Conservation (phyloP, 2,888 invertebrate genomes). For the Drosophila greeni region DNA sequence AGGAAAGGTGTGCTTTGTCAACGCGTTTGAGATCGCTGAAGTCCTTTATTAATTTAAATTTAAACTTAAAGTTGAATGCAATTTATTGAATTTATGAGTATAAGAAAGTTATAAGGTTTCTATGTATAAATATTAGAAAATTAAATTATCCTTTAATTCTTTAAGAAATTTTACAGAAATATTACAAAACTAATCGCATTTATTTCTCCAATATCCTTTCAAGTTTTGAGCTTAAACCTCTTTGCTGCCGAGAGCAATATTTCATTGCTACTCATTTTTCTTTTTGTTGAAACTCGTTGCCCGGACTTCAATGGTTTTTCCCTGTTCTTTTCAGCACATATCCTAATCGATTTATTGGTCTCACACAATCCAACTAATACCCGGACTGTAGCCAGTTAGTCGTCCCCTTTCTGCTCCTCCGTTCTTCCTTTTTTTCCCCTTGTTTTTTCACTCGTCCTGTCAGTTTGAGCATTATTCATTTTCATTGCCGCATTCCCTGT, state of each 20-base stretch:
- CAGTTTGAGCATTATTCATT: constrained; percentile 57
- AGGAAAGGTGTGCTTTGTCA: constrained; percentile 25
- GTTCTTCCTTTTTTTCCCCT: neutral
- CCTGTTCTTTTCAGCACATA: constrained; percentile 27
- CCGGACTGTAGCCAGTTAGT: constrained; percentile 25
- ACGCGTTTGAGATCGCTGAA: neutral
- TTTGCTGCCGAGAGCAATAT: constrained; percentile 15
- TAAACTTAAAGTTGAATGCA: neutral
- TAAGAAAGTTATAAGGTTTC: too few species aligned
- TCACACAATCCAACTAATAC: constrained; percentile 47
- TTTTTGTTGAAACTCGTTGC: constrained; percentile 12
- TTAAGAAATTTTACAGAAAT: neutral
- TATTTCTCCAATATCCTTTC: neutral
- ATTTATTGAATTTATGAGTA: too few species aligned
- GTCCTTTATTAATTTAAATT: neutral
- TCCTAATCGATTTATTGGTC: constrained; percentile 62
- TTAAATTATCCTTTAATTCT: too few species aligned
- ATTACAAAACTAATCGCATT: neutral
- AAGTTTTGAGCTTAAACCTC: neutral
- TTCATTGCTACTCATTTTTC: constrained; percentile 9
- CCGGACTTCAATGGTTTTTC: constrained; percentile 20
- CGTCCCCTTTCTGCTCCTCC: neutral
- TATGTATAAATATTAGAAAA: too few species aligned
- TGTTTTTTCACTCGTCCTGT: constrained; percentile 21
- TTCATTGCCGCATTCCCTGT: constrained; percentile 48